These are phyloP conservation scores for Drosophila tani DNA, from an alignment of 1,140 invertebrate genomes.

Conservation along the genomic window DNA sequence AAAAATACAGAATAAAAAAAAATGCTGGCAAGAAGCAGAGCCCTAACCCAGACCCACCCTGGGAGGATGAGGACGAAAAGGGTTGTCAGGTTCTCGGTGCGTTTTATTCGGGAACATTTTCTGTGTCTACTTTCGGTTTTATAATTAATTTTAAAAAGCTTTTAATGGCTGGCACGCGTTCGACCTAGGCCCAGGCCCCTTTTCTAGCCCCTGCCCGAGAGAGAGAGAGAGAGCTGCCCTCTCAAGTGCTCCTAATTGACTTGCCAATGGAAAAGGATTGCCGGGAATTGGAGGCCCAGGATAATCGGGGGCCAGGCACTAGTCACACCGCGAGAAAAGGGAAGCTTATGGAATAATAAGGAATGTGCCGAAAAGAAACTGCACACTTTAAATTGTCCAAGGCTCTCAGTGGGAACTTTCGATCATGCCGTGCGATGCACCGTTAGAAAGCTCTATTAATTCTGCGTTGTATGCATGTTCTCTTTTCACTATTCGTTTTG, in stretches of 20 bases:
- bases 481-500: no score
- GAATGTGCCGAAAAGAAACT: no score
- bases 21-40: not conserved
- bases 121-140: constrained; percentile 76
- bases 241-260: constrained; percentile 53
- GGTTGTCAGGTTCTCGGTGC: constrained; percentile 64
- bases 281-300: not conserved
- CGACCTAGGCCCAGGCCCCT: constrained; percentile 3
- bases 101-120: constrained; percentile 57
- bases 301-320: not conserved
- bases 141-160: constrained; percentile 83
- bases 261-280: constrained; percentile 48
- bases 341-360: no score
- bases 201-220: not conserved
- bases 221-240: not conserved
- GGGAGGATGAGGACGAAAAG: constrained; percentile 34
- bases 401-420: no score
- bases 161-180: constrained; percentile 77
- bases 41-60: no score
- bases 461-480: no score
- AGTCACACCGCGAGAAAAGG: not conserved
- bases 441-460: no score
- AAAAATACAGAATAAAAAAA: not conserved
- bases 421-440: no score
- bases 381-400: no score